phyloP scores from a whole-genome alignment of 2,113 vertebrate genomes.

The Thryonomys swinderianus region DNA sequence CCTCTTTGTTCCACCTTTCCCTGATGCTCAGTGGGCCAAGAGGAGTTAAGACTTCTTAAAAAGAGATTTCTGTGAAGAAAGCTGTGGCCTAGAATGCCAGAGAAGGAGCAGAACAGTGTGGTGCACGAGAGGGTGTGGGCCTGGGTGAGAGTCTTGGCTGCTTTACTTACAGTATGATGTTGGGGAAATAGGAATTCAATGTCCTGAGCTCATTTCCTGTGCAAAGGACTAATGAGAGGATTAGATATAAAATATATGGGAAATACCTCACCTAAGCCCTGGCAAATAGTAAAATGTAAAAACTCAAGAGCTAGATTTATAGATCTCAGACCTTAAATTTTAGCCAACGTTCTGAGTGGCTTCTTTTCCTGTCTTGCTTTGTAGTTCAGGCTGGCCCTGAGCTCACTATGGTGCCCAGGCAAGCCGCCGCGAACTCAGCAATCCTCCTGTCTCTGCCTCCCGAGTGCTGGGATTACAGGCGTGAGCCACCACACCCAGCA shows the following conservation, averaged over 20 bases:
- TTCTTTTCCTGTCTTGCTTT: too few species aligned
- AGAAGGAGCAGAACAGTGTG: accelerated
- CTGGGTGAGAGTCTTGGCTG: background rate
- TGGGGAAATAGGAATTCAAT: background rate
- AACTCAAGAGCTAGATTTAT: accelerated
- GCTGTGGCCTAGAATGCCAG: background rate
- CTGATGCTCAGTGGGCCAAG: background rate
- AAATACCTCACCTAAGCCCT: background rate
- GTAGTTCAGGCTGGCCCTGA: too few species aligned
- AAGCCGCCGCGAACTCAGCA: too few species aligned
- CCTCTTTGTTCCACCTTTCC: background rate
- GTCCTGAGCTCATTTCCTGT: background rate
- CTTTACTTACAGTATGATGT: background rate
- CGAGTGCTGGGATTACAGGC: too few species aligned
- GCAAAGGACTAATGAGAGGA: background rate
- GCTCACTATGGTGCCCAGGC: too few species aligned
- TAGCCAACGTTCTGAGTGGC: background rate
- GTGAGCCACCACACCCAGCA: too few species aligned
- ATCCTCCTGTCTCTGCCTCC: too few species aligned
- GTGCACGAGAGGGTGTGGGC: background rate
- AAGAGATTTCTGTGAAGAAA: background rate
- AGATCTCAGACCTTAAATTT: background rate
- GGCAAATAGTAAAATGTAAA: background rate
- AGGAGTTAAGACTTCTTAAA: background rate
- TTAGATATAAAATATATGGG: background rate